Base-by-base conservation (phyloP, 2,888 invertebrate species). In the Eupithecia pulchellata region DNA sequence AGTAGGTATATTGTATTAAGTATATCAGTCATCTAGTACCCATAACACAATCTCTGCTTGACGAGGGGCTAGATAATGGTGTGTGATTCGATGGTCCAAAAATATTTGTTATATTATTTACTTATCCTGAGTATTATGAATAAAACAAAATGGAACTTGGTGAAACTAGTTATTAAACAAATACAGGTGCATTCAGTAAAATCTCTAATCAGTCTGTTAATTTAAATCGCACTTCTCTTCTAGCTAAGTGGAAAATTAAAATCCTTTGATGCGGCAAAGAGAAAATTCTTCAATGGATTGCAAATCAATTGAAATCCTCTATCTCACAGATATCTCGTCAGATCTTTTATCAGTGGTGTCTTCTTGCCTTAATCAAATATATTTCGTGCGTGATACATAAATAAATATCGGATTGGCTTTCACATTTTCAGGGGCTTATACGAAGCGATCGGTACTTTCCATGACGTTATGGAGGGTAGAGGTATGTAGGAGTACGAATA, bases 351-450 rank as follows among this genome's bases (percentile, higher is more conserved):
- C 66, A 62, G 47, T 66, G 66, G 65, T 60, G 72, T 71, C 74
- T 68, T 70, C 70, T 68, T 68, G 68, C 77, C 75, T 70, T 75
- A 74, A 77, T 77, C 75, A 79, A 81, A 79, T 71, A 78, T 78
- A 64, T 65, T 64, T 75, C 68, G 71, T 77, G 79, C 78, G 77
- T 76, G 77, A 78, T 79, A 77, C 71, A 75, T 78, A 79, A 75
- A 78, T 77, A 79, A 74, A 77, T 78, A 78, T 74, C 68, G 77
- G 77, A 82, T 82, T 81, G 81, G 81, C 80, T 85, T 84, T 80
- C 79, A 78, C 73, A 77, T 75, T 73, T 75, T 25, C 25, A 52
- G 25, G 52, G 52, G 25, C 11, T 52, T 11, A 52, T 52, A 25
- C 25, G 52, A 25, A 20, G n/a, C 52, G 13, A 52, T 52, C 25